Evolutionary conservation across 2,888 invertebrate genomes (phyloP).

Genomic region (Mechanitis mazaeus): DNA sequence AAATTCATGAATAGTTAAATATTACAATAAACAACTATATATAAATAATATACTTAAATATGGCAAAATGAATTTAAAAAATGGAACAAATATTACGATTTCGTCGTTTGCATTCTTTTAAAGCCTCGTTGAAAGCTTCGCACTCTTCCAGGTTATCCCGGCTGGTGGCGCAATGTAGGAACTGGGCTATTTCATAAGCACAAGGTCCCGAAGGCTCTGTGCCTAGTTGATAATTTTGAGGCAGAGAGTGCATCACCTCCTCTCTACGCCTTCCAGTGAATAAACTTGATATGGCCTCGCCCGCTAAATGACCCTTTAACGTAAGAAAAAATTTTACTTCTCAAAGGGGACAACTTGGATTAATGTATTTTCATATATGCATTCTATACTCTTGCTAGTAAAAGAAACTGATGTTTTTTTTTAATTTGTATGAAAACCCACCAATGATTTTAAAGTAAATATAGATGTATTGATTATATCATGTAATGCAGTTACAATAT

Average conservation of each 20-base stretch:
- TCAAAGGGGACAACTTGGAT: too few species aligned
- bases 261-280: conserved; percentile 51
- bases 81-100: conserved; percentile 72
- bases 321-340: neutral
- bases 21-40: conserved; percentile 1
- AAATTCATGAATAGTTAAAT: neutral
- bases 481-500: too few species aligned
- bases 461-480: too few species aligned
- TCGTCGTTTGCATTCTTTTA: conserved; percentile 91
- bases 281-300: conserved; percentile 85
- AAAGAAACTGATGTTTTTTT: too few species aligned
- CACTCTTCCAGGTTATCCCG: conserved; percentile 91
- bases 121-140: conserved; percentile 95
- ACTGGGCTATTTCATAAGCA: conserved; percentile 94
- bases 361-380: too few species aligned
- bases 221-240: conserved; percentile 51
- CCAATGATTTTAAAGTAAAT: too few species aligned
- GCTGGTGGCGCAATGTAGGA: conserved; percentile 92
- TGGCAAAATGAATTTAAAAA: neutral
- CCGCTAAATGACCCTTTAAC: conserved; percentile 88
- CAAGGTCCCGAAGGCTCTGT: conserved; percentile 85
- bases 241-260: conserved; percentile 50
- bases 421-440: too few species aligned
- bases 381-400: too few species aligned
- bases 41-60: conserved; percentile 12